A percentile compares a stretch with the other conserved stretches of the same genome.
These are phyloP conservation scores for Leptinotarsa undecemlineata DNA, from an alignment of 1,140 invertebrate species.

Conservation along the genomic window DNA sequence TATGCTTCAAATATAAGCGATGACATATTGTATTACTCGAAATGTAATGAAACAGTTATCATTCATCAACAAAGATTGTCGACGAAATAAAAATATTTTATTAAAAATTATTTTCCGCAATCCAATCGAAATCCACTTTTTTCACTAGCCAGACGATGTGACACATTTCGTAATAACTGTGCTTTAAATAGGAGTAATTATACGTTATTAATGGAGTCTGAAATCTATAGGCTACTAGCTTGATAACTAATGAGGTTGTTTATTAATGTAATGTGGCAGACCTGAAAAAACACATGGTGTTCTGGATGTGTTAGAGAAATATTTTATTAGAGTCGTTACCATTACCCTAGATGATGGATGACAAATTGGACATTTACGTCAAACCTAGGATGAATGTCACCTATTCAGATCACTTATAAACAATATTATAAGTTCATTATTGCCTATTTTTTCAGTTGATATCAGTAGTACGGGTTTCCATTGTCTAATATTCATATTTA, in stretches of 20 bases:
- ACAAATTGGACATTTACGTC: not conserved
- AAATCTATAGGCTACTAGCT: not conserved
- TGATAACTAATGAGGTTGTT: conserved; percentile 8
- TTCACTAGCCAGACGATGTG: not conserved
- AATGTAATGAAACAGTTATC: too few species aligned
- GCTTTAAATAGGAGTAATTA: not conserved
- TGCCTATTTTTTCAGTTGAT: too few species aligned
- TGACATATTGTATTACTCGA: too few species aligned
- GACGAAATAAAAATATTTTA: not conserved
- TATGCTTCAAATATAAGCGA: too few species aligned
- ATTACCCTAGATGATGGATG: not conserved
- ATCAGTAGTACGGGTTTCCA: too few species aligned
- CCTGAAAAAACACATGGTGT: not conserved
- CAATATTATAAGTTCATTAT: too few species aligned
- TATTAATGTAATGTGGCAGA: not conserved
- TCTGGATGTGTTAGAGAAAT: not conserved
- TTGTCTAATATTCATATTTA: too few species aligned
- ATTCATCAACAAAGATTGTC: too few species aligned
- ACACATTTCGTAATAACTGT: conserved; percentile 3
- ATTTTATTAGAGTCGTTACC: not conserved
- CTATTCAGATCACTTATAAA: too few species aligned
- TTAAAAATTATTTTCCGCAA: not conserved
- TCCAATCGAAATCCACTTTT: not conserved
- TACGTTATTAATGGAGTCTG: not conserved
- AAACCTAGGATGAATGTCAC: not conserved